Conservation (phyloP, 2,888 invertebrate species). For the Drosophila niveifrons region DNA sequence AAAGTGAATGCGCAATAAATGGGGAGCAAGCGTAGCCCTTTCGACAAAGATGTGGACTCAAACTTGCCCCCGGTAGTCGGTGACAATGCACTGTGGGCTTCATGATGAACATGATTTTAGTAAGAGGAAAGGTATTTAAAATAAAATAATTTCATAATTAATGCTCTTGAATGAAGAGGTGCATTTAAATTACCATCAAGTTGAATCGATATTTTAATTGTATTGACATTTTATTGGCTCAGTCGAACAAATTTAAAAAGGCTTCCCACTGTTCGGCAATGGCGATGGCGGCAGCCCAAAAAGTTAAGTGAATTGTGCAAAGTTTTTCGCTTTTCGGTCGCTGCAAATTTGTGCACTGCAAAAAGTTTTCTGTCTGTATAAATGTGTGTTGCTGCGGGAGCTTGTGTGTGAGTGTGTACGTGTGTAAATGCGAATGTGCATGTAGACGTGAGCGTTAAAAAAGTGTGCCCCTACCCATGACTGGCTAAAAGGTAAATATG, state of each 20-base stretch:
- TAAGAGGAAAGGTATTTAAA: not conserved
- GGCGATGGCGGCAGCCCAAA: conserved; percentile 59
- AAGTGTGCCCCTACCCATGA: conserved; percentile 44
- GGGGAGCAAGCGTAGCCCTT: conserved; percentile 23
- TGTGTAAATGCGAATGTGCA: conserved; percentile 2
- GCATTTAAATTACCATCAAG: too few relatives aligned
- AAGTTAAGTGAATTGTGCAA: conserved; percentile 81
- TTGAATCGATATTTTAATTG: conserved; percentile 2
- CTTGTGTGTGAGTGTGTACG: not conserved
- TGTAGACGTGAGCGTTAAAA: conserved; percentile 25
- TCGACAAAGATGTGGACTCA: conserved; percentile 34
- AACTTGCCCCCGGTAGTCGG: conserved; percentile 66
- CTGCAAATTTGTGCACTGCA: conserved; percentile 75
- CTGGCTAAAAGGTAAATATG: conserved; percentile 75
- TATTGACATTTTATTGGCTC: not conserved
- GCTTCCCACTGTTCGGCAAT: conserved; percentile 39
- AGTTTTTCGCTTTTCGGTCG: conserved; percentile 72
- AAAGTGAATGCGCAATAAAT: conserved; percentile 67
- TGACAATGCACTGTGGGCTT: conserved; percentile 9
- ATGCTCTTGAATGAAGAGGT: not conserved
- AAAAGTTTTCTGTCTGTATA: conserved; percentile 55
- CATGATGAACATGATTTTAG: not conserved
- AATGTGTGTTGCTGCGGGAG: conserved; percentile 1
- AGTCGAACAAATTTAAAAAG: not conserved
- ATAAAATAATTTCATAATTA: too few relatives aligned